phyloP scores from a whole-genome alignment of 2,888 invertebrate genomes.

The Acanthosepion lycidas region DNA sequence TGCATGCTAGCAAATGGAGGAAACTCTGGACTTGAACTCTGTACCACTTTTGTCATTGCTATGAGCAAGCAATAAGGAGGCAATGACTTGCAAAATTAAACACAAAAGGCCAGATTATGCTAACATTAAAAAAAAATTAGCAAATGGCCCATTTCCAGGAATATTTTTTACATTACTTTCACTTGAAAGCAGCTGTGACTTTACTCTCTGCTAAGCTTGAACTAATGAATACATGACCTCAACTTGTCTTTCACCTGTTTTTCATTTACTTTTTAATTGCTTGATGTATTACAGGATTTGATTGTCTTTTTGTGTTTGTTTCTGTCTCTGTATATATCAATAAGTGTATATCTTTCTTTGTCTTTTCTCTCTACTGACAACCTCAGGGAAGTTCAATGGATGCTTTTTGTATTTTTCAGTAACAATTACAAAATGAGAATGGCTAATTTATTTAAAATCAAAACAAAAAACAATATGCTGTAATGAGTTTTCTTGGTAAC shows the following conservation, averaged over 20 bases:
- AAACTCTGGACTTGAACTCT: slow-evolving; percentile 8
- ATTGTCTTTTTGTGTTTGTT: background rate
- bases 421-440: too few species aligned
- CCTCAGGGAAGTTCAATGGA: background rate
- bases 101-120: background rate
- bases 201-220: slow-evolving; percentile 42
- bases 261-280: background rate
- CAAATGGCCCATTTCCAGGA: background rate
- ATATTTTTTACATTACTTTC: background rate
- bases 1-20: slow-evolving; percentile 33
- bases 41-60: background rate
- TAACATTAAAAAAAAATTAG: background rate
- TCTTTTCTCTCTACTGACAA: background rate
- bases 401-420: background rate
- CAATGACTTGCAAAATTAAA: slow-evolving; percentile 2
- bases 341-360: background rate
- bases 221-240: slow-evolving; percentile 41
- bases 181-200: slow-evolving; percentile 33
- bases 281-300: background rate
- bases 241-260: slow-evolving; percentile 42
- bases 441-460: background rate
- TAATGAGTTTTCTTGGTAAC: background rate
- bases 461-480: background rate
- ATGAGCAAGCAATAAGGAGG: background rate
- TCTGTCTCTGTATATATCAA: background rate